phyloP scores from a whole-genome alignment of 1,140 invertebrate genomes.

The Cydia strobilella region DNA sequence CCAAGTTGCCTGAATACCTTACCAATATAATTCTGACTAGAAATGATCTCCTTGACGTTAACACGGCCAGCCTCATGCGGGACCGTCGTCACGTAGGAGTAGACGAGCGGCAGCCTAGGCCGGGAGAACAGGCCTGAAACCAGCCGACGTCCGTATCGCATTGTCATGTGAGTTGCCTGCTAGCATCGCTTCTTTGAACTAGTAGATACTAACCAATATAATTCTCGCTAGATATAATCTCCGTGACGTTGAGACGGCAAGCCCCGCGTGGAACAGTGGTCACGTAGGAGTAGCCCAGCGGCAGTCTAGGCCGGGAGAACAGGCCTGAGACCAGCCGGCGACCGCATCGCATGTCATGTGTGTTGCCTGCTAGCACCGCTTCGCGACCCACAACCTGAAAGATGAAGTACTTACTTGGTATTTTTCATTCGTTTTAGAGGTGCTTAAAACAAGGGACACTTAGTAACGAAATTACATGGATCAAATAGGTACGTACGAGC shows the following conservation, averaged over 20 bases:
- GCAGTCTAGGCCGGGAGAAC: slow-evolving; percentile 88
- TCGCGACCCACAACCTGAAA: slow-evolving; percentile 86
- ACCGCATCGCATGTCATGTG: slow-evolving; percentile 84
- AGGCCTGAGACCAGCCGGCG: slow-evolving; percentile 92
- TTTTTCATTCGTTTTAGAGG: too few relatives aligned
- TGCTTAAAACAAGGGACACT: too few relatives aligned
- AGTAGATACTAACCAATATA: slow-evolving; percentile 87
- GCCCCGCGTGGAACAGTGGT: slow-evolving; percentile 92
- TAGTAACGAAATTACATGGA: too few relatives aligned
- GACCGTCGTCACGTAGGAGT: slow-evolving; percentile 91
- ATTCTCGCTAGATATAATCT: slow-evolving; percentile 91
- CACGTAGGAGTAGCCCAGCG: slow-evolving; percentile 92
- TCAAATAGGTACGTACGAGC: too few relatives aligned
- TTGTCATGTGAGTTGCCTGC: slow-evolving; percentile 83
- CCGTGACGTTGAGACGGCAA: slow-evolving; percentile 94
- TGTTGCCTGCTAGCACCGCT: slow-evolving; percentile 83
- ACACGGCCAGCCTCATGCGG: slow-evolving; percentile 93
- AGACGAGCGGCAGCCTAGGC: slow-evolving; percentile 85
- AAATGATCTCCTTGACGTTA: slow-evolving; percentile 91
- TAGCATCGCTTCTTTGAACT: slow-evolving; percentile 83
- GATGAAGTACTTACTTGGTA: not conserved
- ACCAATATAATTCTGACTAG: slow-evolving; percentile 94
- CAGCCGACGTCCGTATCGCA: slow-evolving; percentile 86
- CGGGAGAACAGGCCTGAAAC: slow-evolving; percentile 91
- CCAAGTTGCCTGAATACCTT: slow-evolving; percentile 85